Percentiles rank a stretch among this genome's conserved stretches.
phyloP scores from a whole-genome alignment of 2,888 invertebrate genomes.

The Fragum fragum region DNA sequence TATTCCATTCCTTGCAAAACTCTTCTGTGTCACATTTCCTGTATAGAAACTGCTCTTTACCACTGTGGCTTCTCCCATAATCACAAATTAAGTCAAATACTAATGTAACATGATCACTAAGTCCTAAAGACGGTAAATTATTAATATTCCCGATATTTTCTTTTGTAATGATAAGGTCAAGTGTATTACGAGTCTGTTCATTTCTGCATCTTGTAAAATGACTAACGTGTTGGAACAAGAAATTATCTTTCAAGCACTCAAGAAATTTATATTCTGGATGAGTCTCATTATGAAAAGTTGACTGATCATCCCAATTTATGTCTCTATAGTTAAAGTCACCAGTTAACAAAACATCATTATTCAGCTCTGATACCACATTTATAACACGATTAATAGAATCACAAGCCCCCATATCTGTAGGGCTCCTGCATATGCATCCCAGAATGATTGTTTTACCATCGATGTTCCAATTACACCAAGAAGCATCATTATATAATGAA shows the following conservation, averaged over 20 bases:
- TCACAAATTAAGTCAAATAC: conserved; percentile 23
- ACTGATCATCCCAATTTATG: too few relatives aligned
- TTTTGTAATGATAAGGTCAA: conserved; percentile 35
- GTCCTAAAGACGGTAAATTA: conserved; percentile 25
- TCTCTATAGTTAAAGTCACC: conserved; percentile 31
- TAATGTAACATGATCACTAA: conserved; percentile 28
- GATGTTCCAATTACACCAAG: too few relatives aligned
- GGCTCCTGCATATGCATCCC: conserved; percentile 38
- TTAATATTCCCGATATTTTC: conserved; percentile 27
- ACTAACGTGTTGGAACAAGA: conserved; percentile 27
- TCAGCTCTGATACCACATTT: not conserved
- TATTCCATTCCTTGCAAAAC: too few relatives aligned
- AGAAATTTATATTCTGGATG: too few relatives aligned
- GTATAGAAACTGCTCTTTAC: not conserved
- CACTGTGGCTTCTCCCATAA: not conserved
- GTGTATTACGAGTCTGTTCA: not conserved
- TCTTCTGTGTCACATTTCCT: too few relatives aligned
- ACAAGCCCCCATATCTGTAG: not conserved
- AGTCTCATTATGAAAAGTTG: too few relatives aligned
- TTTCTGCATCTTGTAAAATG: conserved; percentile 29
- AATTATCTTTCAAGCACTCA: too few relatives aligned
- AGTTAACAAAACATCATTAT: conserved; percentile 17
- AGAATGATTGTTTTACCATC: too few relatives aligned
- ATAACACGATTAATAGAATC: too few relatives aligned
- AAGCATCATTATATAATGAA: too few relatives aligned